Evolutionary conservation across 2,113 vertebrate genomes (phyloP), one percentile per base, ranked within the genome.

Genomic region (Ranitomeya variabilis): DNA sequence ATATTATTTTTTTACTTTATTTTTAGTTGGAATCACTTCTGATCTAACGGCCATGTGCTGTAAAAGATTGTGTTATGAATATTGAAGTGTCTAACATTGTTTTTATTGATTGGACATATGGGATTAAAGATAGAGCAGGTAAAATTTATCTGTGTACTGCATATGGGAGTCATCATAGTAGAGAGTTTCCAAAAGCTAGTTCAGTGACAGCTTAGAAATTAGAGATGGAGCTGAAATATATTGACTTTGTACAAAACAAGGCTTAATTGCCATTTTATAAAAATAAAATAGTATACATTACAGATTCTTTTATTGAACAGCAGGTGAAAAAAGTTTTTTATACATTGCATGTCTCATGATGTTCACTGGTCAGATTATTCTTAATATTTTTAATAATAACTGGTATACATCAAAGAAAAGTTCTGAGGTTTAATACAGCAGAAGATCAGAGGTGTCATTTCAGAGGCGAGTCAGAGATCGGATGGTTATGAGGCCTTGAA

Each of bases 381-480:
- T 74, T 73, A n/a, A n/a, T n/a, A 87, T 69, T 83, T 88, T 88
- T 69, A 83, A 88, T 88, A 88, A 88, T 88, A 88, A 66, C 83
- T 77, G 71, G 71, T 83, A 31, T 18, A 88, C 87, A 77, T 88
- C 87, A 88, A 88, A 88, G 80, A 77, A 54, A 88, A 88, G 57
- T 83, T 83, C 80, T 85, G 0, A 11, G 82, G 31, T 66, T 18
- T 4, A 83, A 31, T 76, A 81, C 76, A 87, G 88, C 64, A 71
- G 57, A 87, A 86, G 89, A 90, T 85, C 90, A 88, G 52, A 11
- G 0, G 67, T 0, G 0, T 77, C 83, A 83, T 89, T 91, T 87
- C 86, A 4, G 0, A 64, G 78, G 62, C 87, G 81, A 54, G 89
- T 71, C 81, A 71, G 71, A 89, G 82, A 85, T 89, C 67, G 87